phyloP scores from a whole-genome alignment of 2,113 vertebrate species.

The western clawed frog (Xenopus tropicalis) region DNA sequence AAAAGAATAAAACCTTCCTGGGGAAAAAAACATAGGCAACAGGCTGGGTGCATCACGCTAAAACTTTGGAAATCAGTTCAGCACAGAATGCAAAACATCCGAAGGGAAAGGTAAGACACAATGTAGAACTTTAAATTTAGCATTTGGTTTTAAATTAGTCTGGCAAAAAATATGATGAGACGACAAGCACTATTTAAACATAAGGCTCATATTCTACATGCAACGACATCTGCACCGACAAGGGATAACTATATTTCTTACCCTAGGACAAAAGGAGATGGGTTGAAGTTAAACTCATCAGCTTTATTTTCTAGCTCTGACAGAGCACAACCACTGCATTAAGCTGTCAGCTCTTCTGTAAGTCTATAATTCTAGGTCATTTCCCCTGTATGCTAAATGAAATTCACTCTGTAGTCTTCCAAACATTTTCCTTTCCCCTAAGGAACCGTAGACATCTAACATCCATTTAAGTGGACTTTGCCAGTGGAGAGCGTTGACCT shows the following conservation, averaged over 20 bases:
- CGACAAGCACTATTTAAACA: slow-evolving; percentile 24
- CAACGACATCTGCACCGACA: slow-evolving; percentile 29
- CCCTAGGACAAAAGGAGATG: slow-evolving; percentile 23
- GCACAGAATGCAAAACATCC: no score
- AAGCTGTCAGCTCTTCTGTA: slow-evolving; percentile 39
- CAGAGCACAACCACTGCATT: slow-evolving; percentile 33
- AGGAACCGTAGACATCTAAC: slow-evolving; percentile 32
- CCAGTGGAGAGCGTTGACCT: slow-evolving; percentile 33
- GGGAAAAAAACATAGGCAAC: no score
- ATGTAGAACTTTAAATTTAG: background rate
- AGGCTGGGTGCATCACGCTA: no score
- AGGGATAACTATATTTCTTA: slow-evolving; percentile 33
- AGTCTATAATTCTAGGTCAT: slow-evolving; percentile 34
- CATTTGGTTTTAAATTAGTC: background rate
- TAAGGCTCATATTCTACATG: slow-evolving; percentile 31
- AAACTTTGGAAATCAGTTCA: no score
- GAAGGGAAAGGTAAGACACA: background rate
- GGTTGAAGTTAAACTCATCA: slow-evolving; percentile 38
- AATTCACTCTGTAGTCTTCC: slow-evolving; percentile 25
- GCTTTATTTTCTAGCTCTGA: slow-evolving; percentile 21
- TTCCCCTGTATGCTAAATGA: slow-evolving; percentile 25
- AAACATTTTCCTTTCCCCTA: slow-evolving; percentile 18
- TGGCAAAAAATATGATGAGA: slow-evolving; percentile 27
- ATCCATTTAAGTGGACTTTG: slow-evolving; percentile 36
- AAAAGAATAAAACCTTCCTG: no score